Evolutionary conservation across 2,113 vertebrate species (phyloP), one percentile per base, ranked within the genome.

Genomic region (Ancistrus triradiatus): DNA sequence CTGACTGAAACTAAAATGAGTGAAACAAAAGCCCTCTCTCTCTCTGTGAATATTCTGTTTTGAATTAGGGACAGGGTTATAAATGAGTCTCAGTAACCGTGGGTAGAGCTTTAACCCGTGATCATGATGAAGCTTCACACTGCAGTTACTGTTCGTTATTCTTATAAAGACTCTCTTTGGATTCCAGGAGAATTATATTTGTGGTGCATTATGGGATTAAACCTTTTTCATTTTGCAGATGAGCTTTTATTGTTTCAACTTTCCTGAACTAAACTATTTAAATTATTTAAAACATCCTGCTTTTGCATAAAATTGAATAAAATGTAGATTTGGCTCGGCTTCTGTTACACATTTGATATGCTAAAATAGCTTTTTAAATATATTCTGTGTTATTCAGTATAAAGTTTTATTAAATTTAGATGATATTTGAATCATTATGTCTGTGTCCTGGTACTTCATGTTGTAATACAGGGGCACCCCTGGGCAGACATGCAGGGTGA

Each of bases 81-180:
- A 68, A 73, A 73, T 64, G 42, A 24, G 59, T 73, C 68, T 64
- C 66, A 73, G 64, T 73, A 73, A 68, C 55, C 55, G 22, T 18
- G n/a, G 3, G 46, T 43, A 68, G 64, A 4, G 61, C 55, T 63
- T 57, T 42, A 57, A 63, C 52, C 59, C 38, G 40, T 68, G 38
- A 62, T 50, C 25, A 48, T 37, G 49, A 56, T 67, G 51, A 5
- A 10, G 37, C 38, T 49, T 9, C 10, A 4, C 11, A n/a, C 31
- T n/a, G 28, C 44, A 63, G 22, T 53, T 63, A 59, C 68, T 58
- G 59, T 19, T 73, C 66, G 48, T 68, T 15, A 42, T 64, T 73
- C 52, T n/a, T n/a, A n/a, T n/a, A n/a, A n/a, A n/a, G 40, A 35
- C 25, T 8, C 8, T 40, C 42, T 59, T 38, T 17, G 46, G 40